Evolutionary conservation across 2,797 vertebrate genomes (phyloP), one percentile per base, ranked within the genome.

Genomic region (Sebastes umbrosus): DNA sequence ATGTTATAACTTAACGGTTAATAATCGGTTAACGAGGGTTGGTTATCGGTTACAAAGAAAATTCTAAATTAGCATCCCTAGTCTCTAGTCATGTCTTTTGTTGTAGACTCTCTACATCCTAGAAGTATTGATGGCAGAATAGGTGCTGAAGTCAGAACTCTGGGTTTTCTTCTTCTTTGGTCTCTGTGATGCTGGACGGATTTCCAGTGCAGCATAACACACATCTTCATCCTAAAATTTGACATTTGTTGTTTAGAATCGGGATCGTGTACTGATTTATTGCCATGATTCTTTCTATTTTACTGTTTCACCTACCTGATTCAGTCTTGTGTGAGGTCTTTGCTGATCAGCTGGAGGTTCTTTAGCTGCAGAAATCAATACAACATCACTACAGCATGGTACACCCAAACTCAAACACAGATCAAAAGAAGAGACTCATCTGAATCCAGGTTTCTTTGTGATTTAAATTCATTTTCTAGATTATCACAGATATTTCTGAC

Each of bases 181-280:
- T 79, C 81, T 82, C 9, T 81, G 69, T 66, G 89, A 84, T 4
- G 67, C 0, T 5, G 73, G 81, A 24, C 1, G 55, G 59, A 87
- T 82, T 52, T 89, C 62, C 62, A 92, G 32, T 1, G 83, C 71
- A 57, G 87, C 83, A 10, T 91, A 92, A 72, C 84, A 90, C 72
- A 93, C 71, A 2, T 92, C 83, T 75, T 89, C 89, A 65, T 69
- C 83, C 90, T 88, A 55, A 66, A 18, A 70, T 80, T 16, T 24
- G 2, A 84, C 5, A 84, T 34, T 22, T 77, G n/a, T 32, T 6
- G 6, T 39, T 80, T n/a, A 60, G 12, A 71, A 71, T 39, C 1
- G 7, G 1, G 6, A 6, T 20, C 1, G 13, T 59, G n/a, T 12
- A 14, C 6, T 14, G 8, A 29, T 27, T 14, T 25, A 54, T 60